Base-by-base conservation (phyloP, 2,113 vertebrate genomes). In the Bubo bubo region DNA sequence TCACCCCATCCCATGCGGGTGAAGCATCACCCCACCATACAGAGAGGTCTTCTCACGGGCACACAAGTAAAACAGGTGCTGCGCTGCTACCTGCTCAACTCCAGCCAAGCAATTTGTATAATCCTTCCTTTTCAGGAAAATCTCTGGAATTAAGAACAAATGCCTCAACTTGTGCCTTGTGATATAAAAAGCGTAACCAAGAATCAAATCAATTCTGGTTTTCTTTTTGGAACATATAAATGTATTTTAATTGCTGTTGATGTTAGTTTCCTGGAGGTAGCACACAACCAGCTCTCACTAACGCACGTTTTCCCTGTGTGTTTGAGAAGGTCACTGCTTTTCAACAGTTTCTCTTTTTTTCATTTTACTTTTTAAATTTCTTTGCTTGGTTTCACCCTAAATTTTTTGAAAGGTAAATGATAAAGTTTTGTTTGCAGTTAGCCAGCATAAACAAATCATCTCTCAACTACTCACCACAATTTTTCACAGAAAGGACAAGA, bases 401-500 rank as follows among this genome's bases (percentile, higher is more conserved):
- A 34, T 62, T 80, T 86, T 89, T 35, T 27, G 3, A 59, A 88
- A 93, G 32, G 30, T 26, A 84, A 89, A 84, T 0, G 0, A 88
- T 50, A 50, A 91, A 84, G 27, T 77, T 92, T 91, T 71, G 53
- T 90, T 93, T 75, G 79, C 79, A 68, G 59, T 66, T 55, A 88
- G 58, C 41, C 82, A 80, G 68, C 79, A 68, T 67, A 86, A 95
- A 80, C 79, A 93, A 93, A 84, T 47, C 12, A 52, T 34, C 56
- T 93, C 49, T 60, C 88, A 86, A 71, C 39, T 80, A 47, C 67
- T 71, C 59, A 35, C 28, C 63, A 49, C 39, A 52, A 52, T 77
- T 92, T 88, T 88, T 88, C 92, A 92, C 23, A 77, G 64, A 59
- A 93, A 91, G 60, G 47, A 88, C 55, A 84, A 77, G 71, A 90